A percentile compares a stretch with the other conserved stretches of the same genome.
Conservation (phyloP, 2,113 vertebrate species). For the Barbus barbus region DNA sequence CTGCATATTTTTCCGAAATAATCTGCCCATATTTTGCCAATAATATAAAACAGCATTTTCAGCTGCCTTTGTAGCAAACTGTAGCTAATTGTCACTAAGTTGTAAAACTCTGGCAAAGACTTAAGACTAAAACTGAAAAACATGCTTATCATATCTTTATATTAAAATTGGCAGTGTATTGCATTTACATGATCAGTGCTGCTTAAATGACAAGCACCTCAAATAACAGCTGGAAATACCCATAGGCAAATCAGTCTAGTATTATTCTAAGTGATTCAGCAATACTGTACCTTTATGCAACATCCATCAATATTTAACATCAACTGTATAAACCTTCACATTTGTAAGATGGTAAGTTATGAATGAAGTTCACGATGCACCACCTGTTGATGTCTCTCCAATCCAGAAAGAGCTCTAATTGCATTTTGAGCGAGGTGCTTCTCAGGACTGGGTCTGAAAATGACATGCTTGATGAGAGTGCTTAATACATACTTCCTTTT, state of each 20-base stretch:
- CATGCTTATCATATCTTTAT: background rate
- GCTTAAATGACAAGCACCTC: too few relatives aligned
- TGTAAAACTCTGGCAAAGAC: background rate
- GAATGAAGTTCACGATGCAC: background rate
- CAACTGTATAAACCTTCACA: background rate
- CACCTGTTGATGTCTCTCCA: background rate
- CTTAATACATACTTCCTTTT: conserved; percentile 56
- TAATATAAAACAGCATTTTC: background rate
- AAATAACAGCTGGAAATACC: background rate
- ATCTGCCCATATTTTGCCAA: background rate
- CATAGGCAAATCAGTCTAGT: background rate
- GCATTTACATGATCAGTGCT: background rate
- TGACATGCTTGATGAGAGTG: conserved; percentile 42
- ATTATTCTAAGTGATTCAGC: background rate
- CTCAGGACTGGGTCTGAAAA: conserved; percentile 4
- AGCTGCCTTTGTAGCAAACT: background rate
- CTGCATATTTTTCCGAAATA: background rate
- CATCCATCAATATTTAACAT: background rate
- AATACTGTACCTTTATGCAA: background rate
- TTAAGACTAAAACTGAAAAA: too few relatives aligned
- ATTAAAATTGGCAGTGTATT: background rate
- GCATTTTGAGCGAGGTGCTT: background rate
- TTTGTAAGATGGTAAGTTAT: background rate
- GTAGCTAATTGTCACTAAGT: too few relatives aligned
- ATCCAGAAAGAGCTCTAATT: conserved; percentile 15